Evolutionary conservation across 2,888 invertebrate genomes (phyloP).

Genomic region (Sericinus montela): DNA sequence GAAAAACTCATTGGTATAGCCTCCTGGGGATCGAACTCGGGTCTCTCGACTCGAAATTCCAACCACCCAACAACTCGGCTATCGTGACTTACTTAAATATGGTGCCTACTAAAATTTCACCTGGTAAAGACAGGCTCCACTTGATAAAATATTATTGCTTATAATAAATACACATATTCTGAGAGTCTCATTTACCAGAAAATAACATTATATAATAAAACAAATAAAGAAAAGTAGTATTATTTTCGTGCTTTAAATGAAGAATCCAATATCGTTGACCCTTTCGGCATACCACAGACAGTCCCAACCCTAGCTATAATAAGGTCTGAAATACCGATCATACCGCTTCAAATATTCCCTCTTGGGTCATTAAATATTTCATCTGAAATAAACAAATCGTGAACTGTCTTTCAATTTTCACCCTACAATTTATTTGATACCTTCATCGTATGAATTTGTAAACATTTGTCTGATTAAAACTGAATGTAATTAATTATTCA

Average conservation of each 20-base stretch:
- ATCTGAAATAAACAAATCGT: slow-evolving; percentile 9
- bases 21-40: too few species aligned
- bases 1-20: too few species aligned
- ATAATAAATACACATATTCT: too few species aligned
- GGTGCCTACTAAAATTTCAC: too few species aligned
- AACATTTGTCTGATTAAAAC: slow-evolving; percentile 2
- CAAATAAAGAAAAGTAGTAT: neutral
- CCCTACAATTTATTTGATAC: neutral
- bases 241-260: slow-evolving; percentile 16
- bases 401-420: slow-evolving; percentile 10
- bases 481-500: slow-evolving; percentile 10
- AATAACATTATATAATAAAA: too few species aligned
- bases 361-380: slow-evolving; percentile 10
- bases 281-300: slow-evolving; percentile 33
- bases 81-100: too few species aligned
- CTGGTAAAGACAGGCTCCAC: too few species aligned
- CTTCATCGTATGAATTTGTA: slow-evolving; percentile 4
- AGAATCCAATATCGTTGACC: slow-evolving; percentile 47
- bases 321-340: slow-evolving; percentile 45
- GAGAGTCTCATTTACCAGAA: too few species aligned
- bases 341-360: slow-evolving; percentile 27
- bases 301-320: slow-evolving; percentile 36
- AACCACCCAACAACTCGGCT: too few species aligned
- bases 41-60: too few species aligned
- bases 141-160: too few species aligned